Base-by-base conservation (phyloP, 2,113 vertebrate genomes). In the Butorides virescens region DNA sequence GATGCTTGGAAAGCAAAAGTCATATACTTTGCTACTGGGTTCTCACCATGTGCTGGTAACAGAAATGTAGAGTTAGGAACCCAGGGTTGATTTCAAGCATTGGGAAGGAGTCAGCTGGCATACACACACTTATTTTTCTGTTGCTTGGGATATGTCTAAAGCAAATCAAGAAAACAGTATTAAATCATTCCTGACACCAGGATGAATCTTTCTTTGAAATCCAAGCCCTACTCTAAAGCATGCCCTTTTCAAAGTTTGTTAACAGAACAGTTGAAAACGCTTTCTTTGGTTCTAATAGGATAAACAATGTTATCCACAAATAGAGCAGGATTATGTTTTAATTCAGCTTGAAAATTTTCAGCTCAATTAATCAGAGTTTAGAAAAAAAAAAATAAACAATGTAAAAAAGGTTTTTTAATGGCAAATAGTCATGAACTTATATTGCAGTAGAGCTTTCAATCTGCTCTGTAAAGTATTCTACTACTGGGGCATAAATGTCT, bases 261-360 rank as follows among this genome's bases (percentile, higher is more conserved):
- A 79, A 88, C 86, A 76, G 62, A 90, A 73, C 22, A 87, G 81
- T 6, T 87, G 53, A 88, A 91, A 94, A 75, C 30, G 81, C 52
- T 55, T 83, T 50, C 36, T 78, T 87, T 67, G 44, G 66, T 86
- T 94, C 61, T 92, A 87, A 88, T 42, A 90, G 66, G 58, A 93
- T 86, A 91, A 91, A 79, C 74, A 86, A 47, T 26, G 49, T 87
- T 92, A 92, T 56, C 84, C 81, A 95, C 49, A 91, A 95, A 93
- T 76, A 68, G 62, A 86, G 87, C 11, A 65, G 52, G 44, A 55
- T 61, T 89, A 62, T 36, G 56, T 37, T 66, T 68, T 74, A 92
- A 67, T 94, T 89, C 80, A 77, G 70, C 73, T 87, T 34, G 65
- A 87, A 75, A 53, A 93, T 49, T 92, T 93, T 87, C 86, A 94